Base-by-base conservation (phyloP, 2,888 invertebrate genomes). In the Mythimna loreyi region DNA sequence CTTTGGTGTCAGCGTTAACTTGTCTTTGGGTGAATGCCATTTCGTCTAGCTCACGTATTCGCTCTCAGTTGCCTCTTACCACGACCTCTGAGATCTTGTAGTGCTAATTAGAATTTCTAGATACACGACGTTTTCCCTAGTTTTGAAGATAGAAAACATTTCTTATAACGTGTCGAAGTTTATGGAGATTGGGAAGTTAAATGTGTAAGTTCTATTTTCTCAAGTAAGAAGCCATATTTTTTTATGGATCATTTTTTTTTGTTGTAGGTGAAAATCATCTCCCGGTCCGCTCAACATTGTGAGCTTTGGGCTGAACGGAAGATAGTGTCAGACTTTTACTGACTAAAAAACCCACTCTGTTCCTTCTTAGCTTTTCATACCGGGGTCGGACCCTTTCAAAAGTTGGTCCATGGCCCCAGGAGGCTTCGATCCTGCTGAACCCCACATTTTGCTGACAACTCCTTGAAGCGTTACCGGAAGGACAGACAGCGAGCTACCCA, bases 101-200 rank as follows among this genome's bases (percentile, higher is more conserved):
- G 43, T 30, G 28, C 21, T 67, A 67, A 72, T 74, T 57, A 57
- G 36, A 45, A 67, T 74, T 74, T 21, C 11, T 33, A 64, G 21
- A 33, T 52, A 45, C 40, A 25, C 33, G 19, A 25, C 33, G 19
- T 72, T 23, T 70, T 19, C 8, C 23, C 11, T 16, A 40, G 16
- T 43, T 57, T 28, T 45, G 16, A 47, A 40, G n/a, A 30, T 19
- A 53, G n/a, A 36, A 36, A 23, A 21, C 11, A 25, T 55, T 16
- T 40, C n/a, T 56, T 25, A 16, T 25, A 16, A 36, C 19, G 19
- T 13, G 13, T 19, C 1, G 5, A 45, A 25, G 25, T 19, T 28
- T 13, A n/a, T 9, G 11, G 23, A 5, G 9, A 16, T 28, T 28
- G 28, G 28, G 2, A 28, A 28, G 47, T 50, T n/a, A 11, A 52